Conservation (phyloP, 1,140 invertebrate species). For the Euura saliciscinereae region DNA sequence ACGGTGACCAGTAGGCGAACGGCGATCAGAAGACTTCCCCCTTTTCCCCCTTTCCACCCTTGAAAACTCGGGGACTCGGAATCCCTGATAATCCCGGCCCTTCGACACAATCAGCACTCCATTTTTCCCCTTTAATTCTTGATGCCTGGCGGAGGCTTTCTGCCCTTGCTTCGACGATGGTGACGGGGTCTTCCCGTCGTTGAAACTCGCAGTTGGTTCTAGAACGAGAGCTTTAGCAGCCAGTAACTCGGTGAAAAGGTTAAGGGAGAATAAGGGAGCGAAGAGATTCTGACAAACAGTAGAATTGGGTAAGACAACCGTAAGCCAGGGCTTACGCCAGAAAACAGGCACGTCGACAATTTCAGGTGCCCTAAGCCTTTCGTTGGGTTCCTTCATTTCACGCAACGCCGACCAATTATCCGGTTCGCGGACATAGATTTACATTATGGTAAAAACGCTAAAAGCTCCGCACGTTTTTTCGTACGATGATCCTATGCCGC, state of each 20-base stretch:
- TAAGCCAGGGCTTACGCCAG: slow-evolving; percentile 12
- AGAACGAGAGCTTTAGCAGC: not conserved
- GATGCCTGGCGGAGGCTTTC: not conserved
- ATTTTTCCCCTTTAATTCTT: slow-evolving; percentile 18
- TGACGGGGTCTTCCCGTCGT: too few species aligned
- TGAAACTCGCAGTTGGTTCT: not conserved
- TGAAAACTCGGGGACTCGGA: not conserved
- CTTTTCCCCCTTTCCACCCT: not conserved
- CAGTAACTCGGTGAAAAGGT: too few species aligned
- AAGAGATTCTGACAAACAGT: not conserved
- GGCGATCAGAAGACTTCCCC: not conserved
- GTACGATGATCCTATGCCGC: too few species aligned
- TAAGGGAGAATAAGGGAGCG: not conserved
- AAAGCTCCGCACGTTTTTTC: too few species aligned
- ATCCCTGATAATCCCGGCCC: slow-evolving; percentile 11
- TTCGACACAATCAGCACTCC: slow-evolving; percentile 17
- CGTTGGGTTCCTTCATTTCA: slow-evolving; percentile 9
- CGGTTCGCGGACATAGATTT: not conserved
- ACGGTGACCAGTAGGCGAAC: not conserved
- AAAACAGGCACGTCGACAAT: slow-evolving; percentile 17
- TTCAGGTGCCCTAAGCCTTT: not conserved
- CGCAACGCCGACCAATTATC: slow-evolving; percentile 7
- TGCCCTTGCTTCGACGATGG: too few species aligned
- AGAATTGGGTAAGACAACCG: slow-evolving; percentile 12
- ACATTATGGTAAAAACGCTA: not conserved